Percentiles rank a stretch among this genome's conserved stretches.
phyloP scores from a whole-genome alignment of 2,113 vertebrate species.

The Chaetops frenatus region DNA sequence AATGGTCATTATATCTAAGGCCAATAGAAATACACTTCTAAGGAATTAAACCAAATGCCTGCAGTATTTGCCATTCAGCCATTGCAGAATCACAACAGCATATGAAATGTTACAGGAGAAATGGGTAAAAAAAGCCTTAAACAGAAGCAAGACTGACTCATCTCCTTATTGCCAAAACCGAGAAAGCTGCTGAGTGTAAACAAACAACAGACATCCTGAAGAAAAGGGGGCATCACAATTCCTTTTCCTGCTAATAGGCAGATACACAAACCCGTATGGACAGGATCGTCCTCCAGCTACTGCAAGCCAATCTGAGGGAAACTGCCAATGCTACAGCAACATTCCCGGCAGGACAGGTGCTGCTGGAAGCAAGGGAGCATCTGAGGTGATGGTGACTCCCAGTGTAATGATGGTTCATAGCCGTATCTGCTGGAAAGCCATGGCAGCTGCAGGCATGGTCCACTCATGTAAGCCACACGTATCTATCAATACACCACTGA shows the following conservation, averaged over 20 bases:
- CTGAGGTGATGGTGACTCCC: not conserved
- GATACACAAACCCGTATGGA: not conserved
- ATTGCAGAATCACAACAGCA: not conserved
- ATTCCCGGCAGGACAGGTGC: accelerated
- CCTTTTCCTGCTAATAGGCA: not conserved
- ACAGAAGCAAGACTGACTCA: constrained; percentile 55
- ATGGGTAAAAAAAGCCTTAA: constrained; percentile 5
- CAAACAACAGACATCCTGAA: constrained; percentile 38
- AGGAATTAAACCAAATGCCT: not conserved
- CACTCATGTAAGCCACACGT: accelerated
- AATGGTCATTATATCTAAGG: not conserved
- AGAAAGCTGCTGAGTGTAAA: not conserved
- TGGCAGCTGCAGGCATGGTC: not conserved
- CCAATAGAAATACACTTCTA: not conserved
- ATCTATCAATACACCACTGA: not conserved
- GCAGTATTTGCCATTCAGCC: not conserved
- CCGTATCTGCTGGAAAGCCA: not conserved
- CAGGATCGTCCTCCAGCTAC: not conserved
- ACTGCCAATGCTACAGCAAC: accelerated
- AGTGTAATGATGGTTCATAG: not conserved
- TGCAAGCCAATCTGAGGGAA: not conserved
- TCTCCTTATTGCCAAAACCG: constrained; percentile 41
- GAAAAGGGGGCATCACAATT: not conserved
- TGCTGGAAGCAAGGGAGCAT: not conserved
- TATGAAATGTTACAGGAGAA: not conserved